A percentile compares a stretch with the other conserved stretches of the same genome.
Conservation (phyloP, 2,888 invertebrate genomes). For the Xylota sylvarum region DNA sequence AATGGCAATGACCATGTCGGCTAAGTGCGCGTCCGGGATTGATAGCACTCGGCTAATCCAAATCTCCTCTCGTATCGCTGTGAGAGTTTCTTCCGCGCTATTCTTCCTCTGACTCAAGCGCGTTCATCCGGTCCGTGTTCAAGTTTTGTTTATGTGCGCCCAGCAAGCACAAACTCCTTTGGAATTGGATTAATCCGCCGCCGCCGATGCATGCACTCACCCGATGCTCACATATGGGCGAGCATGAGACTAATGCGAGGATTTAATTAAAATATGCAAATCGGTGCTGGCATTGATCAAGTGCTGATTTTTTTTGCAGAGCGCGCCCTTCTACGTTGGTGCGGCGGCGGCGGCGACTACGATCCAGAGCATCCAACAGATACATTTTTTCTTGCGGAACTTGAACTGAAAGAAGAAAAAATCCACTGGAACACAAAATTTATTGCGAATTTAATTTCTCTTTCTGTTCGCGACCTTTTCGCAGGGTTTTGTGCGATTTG, state of each 20-base stretch:
- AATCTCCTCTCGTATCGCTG: slow-evolving; percentile 65
- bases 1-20: slow-evolving; percentile 57
- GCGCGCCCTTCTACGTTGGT: slow-evolving; percentile 39
- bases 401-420: slow-evolving; percentile 6
- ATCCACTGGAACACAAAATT: slow-evolving; percentile 78
- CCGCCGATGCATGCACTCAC: slow-evolving; percentile 61
- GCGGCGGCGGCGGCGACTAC: neutral
- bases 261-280: slow-evolving; percentile 85
- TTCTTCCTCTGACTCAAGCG: neutral
- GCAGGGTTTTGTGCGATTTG: slow-evolving; percentile 33
- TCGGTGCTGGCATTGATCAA: slow-evolving; percentile 84
- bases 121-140: slow-evolving; percentile 59
- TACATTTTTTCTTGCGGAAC: slow-evolving; percentile 47
- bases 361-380: slow-evolving; percentile 42
- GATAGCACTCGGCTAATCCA: slow-evolving; percentile 73
- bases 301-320: slow-evolving; percentile 80
- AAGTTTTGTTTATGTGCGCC: slow-evolving; percentile 61
- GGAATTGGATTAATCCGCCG: slow-evolving; percentile 67
- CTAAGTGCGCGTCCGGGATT: slow-evolving; percentile 69
- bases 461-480: slow-evolving; percentile 80
- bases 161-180: slow-evolving; percentile 47
- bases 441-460: slow-evolving; percentile 83
- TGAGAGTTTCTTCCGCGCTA: slow-evolving; percentile 47
- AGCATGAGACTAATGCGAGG: slow-evolving; percentile 81
- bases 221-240: slow-evolving; percentile 71